A percentile compares a stretch with the other conserved stretches of the same genome.
These are phyloP conservation scores for Lordiphosa mommai DNA, from an alignment of 1,140 invertebrate genomes.

Conservation along the genomic window DNA sequence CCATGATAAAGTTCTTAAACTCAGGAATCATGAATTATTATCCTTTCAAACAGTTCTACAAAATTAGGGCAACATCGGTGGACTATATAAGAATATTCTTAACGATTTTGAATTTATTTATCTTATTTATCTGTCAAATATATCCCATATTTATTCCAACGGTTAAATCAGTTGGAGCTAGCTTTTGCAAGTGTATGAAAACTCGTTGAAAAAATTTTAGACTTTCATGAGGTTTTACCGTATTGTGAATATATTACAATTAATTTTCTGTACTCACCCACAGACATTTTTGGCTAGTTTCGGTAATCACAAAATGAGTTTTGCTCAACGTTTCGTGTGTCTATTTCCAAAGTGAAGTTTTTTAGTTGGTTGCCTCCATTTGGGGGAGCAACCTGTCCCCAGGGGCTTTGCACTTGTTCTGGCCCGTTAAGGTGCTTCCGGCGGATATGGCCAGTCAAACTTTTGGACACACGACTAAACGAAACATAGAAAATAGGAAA, in stretches of 20 bases:
- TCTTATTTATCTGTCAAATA: too few relatives aligned
- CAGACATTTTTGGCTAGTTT: slow-evolving; percentile 35
- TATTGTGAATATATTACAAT: slow-evolving; percentile 10
- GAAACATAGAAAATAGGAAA: slow-evolving; percentile 57
- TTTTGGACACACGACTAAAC: slow-evolving; percentile 52
- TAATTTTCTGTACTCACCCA: slow-evolving; percentile 44
- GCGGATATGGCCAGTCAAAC: slow-evolving; percentile 60
- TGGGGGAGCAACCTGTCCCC: slow-evolving; percentile 13
- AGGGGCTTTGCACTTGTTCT: slow-evolving; percentile 67
- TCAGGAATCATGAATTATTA: too few relatives aligned
- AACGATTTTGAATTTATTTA: too few relatives aligned
- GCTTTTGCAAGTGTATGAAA: too few relatives aligned
- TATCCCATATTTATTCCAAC: too few relatives aligned
- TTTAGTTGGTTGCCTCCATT: slow-evolving; percentile 17
- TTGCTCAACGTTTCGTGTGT: background rate
- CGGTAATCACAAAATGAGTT: slow-evolving; percentile 13
- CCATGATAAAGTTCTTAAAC: too few relatives aligned
- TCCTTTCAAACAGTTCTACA: too few relatives aligned
- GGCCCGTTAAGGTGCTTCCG: slow-evolving; percentile 63
- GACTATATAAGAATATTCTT: too few relatives aligned
- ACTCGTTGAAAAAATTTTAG: too few relatives aligned
- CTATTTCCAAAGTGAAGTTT: background rate
- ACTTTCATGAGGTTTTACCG: too few relatives aligned
- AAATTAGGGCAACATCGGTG: too few relatives aligned
- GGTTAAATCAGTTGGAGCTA: too few relatives aligned